These are phyloP conservation scores for Ptychodera flava DNA, from an alignment of 35 echinoderm and acorn worm genomes.

Conservation along the genomic window DNA sequence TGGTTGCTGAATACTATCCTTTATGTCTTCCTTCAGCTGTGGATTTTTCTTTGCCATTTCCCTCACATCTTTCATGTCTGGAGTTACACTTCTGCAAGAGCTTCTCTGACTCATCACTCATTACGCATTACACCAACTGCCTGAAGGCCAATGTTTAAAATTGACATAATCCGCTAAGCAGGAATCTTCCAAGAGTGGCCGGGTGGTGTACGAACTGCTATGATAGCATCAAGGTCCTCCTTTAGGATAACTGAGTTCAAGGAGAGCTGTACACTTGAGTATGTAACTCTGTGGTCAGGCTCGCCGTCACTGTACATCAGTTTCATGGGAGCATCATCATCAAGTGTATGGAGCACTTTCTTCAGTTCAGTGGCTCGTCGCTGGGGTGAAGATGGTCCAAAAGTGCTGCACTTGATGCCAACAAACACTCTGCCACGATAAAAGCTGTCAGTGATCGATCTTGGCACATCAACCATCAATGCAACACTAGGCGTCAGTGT, in stretches of 20 bases:
- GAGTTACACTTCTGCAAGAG: neutral
- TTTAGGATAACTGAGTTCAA: neutral
- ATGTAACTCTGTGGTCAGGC: conserved; percentile 12
- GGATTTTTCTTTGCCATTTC: neutral
- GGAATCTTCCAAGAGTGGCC: conserved; percentile 21
- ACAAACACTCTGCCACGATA: neutral
- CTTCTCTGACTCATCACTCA: neutral
- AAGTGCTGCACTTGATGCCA: neutral
- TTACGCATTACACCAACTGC: conserved; percentile 14
- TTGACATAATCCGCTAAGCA: conserved; percentile 20
- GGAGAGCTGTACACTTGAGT: conserved; percentile 10
- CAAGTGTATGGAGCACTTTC: neutral
- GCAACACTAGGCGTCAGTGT: neutral
- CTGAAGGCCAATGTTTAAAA: conserved; percentile 16
- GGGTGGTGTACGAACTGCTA: conserved; percentile 16
- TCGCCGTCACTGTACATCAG: conserved; percentile 5
- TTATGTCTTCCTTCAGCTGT: conserved; percentile 7
- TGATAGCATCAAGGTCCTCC: neutral
- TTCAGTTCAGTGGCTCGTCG: neutral
- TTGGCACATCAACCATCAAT: neutral
- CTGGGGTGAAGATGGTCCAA: neutral
- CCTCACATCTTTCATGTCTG: neutral
- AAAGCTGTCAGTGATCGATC: neutral
- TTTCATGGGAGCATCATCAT: conserved; percentile 3
- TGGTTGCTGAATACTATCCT: neutral